Percentiles rank a stretch among this genome's conserved stretches.
Conservation (phyloP, 2,113 vertebrate genomes). For the Seriola aureovittata region DNA sequence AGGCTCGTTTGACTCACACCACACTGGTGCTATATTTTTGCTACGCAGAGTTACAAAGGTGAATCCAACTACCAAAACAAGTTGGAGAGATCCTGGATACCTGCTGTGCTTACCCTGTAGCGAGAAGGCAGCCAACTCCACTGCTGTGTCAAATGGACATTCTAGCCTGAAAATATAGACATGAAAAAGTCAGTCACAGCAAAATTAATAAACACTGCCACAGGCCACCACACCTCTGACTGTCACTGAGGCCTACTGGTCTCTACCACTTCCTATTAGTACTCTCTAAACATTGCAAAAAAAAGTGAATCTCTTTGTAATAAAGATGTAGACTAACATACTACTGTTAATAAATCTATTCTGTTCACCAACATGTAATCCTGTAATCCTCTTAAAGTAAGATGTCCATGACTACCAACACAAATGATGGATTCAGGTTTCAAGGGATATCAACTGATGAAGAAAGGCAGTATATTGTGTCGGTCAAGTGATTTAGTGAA, state of each 20-base stretch:
- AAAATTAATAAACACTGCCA: neutral
- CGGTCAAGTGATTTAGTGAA: neutral
- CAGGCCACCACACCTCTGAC: neutral
- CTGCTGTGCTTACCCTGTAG: slow-evolving; percentile 90
- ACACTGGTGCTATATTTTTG: neutral
- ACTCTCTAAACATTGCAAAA: neutral
- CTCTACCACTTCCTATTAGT: neutral
- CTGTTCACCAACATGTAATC: slow-evolving; percentile 24
- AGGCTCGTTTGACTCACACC: neutral
- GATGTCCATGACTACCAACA: neutral
- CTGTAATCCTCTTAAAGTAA: neutral
- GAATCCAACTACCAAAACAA: slow-evolving; percentile 6
- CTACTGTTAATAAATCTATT: neutral
- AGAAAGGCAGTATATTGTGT: neutral
- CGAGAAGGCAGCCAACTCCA: slow-evolving; percentile 94
- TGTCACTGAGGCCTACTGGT: neutral
- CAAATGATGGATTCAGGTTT: slow-evolving; percentile 15
- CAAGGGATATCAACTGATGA: neutral
- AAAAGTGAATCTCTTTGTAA: neutral
- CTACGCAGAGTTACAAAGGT: neutral
- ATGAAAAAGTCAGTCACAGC: neutral
- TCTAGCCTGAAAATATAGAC: slow-evolving; percentile 87
- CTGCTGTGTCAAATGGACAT: slow-evolving; percentile 93
- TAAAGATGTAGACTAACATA: neutral
- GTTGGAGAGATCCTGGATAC: neutral